Percentiles rank a stretch among this genome's conserved stretches.
These are phyloP conservation scores for Phainopepla nitens DNA, from an alignment of 2,113 vertebrate species.

Conservation along the genomic window DNA sequence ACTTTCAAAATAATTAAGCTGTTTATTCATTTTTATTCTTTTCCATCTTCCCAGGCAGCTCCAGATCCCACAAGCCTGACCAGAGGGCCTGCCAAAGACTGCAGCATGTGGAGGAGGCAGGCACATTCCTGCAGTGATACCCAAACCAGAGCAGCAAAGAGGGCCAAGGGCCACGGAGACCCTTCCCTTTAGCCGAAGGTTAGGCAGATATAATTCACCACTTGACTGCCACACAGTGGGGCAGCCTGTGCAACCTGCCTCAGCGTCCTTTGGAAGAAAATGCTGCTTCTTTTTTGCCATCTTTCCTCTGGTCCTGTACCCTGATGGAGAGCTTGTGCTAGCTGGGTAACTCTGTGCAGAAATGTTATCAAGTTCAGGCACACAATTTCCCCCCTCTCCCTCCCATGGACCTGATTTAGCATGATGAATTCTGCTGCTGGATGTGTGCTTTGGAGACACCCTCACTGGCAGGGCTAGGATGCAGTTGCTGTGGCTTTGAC, in stretches of 20 bases:
- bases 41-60: not conserved
- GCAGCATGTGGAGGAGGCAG: not conserved
- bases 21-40: not conserved
- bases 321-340: not conserved
- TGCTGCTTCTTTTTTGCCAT: not conserved
- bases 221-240: not conserved
- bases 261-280: not conserved
- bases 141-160: not conserved
- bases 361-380: not conserved
- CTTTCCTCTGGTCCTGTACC: not conserved
- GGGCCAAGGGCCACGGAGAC: fast-evolving
- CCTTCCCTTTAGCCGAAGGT: fast-evolving
- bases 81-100: not conserved
- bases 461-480: not conserved
- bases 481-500: not conserved
- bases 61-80: not conserved
- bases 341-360: not conserved
- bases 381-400: not conserved
- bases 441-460: not conserved
- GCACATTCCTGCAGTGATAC: not conserved
- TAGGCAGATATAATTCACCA: not conserved
- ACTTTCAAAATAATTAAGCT: not conserved
- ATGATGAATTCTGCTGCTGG: fast-evolving
- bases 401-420: not conserved
- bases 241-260: fast-evolving